A percentile compares a stretch with the other conserved stretches of the same genome.
Evolutionary conservation across 64 coral and sea anemone species (phyloP).

Genomic region (Platygyra sinensis): DNA sequence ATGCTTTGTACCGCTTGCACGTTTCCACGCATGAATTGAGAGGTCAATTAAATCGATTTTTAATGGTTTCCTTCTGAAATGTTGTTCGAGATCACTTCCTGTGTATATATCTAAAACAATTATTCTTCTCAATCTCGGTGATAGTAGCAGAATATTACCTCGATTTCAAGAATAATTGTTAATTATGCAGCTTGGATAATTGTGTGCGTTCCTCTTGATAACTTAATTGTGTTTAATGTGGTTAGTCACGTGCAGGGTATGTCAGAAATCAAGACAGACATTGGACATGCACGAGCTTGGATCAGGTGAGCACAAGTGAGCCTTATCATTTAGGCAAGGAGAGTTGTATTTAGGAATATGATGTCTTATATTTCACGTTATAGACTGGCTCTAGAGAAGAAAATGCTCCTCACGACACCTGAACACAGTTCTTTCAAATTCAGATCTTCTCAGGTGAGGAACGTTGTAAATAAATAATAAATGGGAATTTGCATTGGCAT

Average conservation of each 20-base stretch:
- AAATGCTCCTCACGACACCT: conserved; percentile 92
- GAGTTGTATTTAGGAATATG: background rate
- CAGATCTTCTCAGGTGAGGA: conserved; percentile 85
- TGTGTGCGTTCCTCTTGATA: background rate
- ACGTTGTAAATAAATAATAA: too few species aligned
- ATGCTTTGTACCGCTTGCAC: too few species aligned
- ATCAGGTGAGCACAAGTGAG: conserved; percentile 48
- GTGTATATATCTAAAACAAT: too few species aligned
- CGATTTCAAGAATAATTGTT: too few species aligned
- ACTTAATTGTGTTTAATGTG: background rate
- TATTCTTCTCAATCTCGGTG: too few species aligned
- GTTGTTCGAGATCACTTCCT: too few species aligned
- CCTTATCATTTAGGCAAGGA: background rate
- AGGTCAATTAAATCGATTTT: too few species aligned
- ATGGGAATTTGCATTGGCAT: too few species aligned
- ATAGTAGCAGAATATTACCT: too few species aligned
- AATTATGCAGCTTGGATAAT: too few species aligned
- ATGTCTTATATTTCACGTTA: background rate
- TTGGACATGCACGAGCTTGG: conserved; percentile 91
- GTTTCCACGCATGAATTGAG: too few species aligned
- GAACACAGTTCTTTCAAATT: conserved; percentile 71
- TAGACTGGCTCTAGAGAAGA: conserved; percentile 95
- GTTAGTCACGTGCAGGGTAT: conserved; percentile 80
- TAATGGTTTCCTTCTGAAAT: too few species aligned
- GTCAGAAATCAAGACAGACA: conserved; percentile 87